Evolutionary conservation across 92 coral and sea anemone genomes (phyloP).

Genomic region (Phenganax subtilis): DNA sequence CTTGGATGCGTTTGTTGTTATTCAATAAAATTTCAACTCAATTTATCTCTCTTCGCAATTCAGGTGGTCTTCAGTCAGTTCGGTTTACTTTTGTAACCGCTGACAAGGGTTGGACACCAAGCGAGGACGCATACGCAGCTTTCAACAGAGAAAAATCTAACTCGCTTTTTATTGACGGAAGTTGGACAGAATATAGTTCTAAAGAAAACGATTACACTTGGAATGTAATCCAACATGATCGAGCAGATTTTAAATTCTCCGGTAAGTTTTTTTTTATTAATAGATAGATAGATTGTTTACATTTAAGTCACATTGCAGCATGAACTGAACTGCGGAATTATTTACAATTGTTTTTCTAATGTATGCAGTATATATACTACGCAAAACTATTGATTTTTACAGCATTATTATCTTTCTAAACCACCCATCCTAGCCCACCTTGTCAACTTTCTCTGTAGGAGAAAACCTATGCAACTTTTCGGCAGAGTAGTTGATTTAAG

Average conservation of each 20-base stretch:
- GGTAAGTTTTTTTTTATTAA: not conserved
- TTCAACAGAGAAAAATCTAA: constrained; percentile 46
- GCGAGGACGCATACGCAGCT: constrained; percentile 57
- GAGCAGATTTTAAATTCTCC: constrained; percentile 34
- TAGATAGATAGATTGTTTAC: too few relatives aligned
- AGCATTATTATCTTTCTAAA: too few relatives aligned
- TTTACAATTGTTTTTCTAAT: not conserved
- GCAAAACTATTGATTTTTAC: too few relatives aligned
- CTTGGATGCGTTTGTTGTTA: too few relatives aligned
- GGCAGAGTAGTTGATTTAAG: too few relatives aligned
- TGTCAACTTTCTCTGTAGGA: too few relatives aligned
- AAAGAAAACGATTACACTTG: constrained; percentile 47
- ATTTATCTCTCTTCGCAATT: too few relatives aligned
- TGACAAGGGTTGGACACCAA: constrained; percentile 45
- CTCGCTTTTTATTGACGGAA: constrained; percentile 43
- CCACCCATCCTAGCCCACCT: too few relatives aligned
- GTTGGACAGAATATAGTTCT: constrained; percentile 44
- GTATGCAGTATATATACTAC: not conserved
- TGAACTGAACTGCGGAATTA: too few relatives aligned
- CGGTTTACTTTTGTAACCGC: constrained; percentile 52
- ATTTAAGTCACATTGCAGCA: too few relatives aligned
- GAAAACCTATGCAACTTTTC: too few relatives aligned
- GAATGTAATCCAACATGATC: constrained; percentile 47
- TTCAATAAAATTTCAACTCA: too few relatives aligned
- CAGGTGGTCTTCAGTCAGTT: constrained; percentile 51